These are phyloP conservation scores for Ctenopoma multispine DNA, from an alignment of 2,797 vertebrate species.

Conservation along the genomic window DNA sequence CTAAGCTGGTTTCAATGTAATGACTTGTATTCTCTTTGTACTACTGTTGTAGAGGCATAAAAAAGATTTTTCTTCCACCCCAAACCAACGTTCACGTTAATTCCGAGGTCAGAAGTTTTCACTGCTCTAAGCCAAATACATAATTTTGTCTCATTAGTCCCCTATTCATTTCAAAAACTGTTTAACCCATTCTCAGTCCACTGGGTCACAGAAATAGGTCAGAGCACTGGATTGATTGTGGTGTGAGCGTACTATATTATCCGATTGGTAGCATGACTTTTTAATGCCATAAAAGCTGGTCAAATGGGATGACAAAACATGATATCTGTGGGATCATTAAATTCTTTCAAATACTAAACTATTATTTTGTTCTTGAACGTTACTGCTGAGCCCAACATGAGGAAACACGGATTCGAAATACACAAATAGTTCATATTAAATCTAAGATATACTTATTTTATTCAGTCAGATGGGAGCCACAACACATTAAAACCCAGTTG, in stretches of 20 bases:
- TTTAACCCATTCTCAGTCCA: conserved; percentile 12
- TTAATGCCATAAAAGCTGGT: conserved; percentile 55
- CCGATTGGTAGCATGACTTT: conserved; percentile 29
- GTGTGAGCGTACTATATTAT: conserved; percentile 16
- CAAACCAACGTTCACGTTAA: conserved; percentile 10
- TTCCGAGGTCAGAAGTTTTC: conserved; percentile 23
- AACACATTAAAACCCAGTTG: conserved; percentile 14
- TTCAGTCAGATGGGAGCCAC: conserved; percentile 8
- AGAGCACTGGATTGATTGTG: conserved; percentile 27
- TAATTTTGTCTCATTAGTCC: conserved; percentile 37
- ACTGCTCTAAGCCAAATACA: conserved; percentile 2
- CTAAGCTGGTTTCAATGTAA: conserved; percentile 16
- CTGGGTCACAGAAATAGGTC: conserved; percentile 51
- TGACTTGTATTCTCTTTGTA: conserved; percentile 5
- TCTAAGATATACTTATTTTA: conserved; percentile 4
- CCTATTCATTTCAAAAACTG: conserved; percentile 5
- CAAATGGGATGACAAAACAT: conserved; percentile 55
- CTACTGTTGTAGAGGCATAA: neutral
- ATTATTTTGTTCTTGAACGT: conserved; percentile 20
- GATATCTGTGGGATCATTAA: conserved; percentile 23
- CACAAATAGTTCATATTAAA: neutral
- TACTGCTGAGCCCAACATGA: neutral
- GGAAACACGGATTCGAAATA: conserved; percentile 2
- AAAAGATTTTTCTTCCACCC: neutral
- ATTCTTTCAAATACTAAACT: conserved; percentile 19